Evolutionary conservation across 2,888 invertebrate species (phyloP), one percentile per base, ranked within the genome.

Genomic region (Linnaemya tessellans): DNA sequence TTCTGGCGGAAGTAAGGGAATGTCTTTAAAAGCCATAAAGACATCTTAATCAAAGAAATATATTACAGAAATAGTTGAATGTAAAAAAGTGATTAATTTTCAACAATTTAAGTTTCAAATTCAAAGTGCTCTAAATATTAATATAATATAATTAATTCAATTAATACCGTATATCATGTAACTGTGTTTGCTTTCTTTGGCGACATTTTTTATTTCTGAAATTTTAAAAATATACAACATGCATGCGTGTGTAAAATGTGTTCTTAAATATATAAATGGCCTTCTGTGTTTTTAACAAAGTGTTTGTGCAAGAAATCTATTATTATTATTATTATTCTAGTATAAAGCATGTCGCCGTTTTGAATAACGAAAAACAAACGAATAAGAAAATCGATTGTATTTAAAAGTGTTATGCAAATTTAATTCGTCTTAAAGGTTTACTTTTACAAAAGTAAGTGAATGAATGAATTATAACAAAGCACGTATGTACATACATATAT

Each of bases 361-460:
- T 41, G 2, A 54, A 41, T 62, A 51, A 64, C 10, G 38, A 49
- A 49, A 35, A 35, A 43, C 9, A 64, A n/a, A 65, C 73, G 4
- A 80, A 73, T 35, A 75, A 51, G 2, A 82, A 58, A 78, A 78
- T 71, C 77, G 78, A 82, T 71, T 65, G 62, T 64, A 56, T 64
- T 81, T 46, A 38, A n/a, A 68, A 70, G 62, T 81, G 68, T 81
- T 81, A 62, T 35, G 75, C 70, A 75, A 81, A 81, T 81, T 62
- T 15, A 18, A 22, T 38, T 58, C 18, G 46, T 46, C 13, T 46
- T 80, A 22, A 18, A 15, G 5, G 35, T 70, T n/a, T 3, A 20
- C n/a, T 20, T 25, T 22, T 49, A 7, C 20, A 43, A 43, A 56
- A 43, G 77, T 67, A 18, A 70, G 46, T 35, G 11, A 18, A 8